Conservation (phyloP, 2,113 vertebrate genomes). For the Vombatus ursinus region DNA sequence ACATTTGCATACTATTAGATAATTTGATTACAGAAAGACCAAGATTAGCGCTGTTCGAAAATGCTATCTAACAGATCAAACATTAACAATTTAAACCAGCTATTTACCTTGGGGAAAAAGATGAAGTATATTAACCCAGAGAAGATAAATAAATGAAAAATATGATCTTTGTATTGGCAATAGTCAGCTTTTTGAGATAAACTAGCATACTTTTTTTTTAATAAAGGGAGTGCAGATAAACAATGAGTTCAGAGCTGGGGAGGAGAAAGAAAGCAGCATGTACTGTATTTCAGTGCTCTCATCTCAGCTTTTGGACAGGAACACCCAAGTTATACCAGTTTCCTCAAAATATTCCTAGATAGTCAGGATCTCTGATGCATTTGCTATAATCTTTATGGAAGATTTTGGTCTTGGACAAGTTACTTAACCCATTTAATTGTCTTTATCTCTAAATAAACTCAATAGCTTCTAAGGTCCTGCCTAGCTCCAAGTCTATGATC, state of each 20-base stretch:
- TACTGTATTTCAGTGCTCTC: too few species aligned
- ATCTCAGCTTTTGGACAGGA: background rate
- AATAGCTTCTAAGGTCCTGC: background rate
- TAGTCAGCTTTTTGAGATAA: background rate
- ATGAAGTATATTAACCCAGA: background rate
- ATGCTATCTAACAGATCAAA: background rate
- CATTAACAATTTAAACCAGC: background rate
- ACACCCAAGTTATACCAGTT: background rate
- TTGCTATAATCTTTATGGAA: background rate
- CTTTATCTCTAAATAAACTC: background rate
- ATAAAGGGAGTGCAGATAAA: too few species aligned
- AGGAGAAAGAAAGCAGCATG: too few species aligned
- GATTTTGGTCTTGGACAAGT: background rate
- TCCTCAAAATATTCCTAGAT: background rate
- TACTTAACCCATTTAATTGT: background rate
- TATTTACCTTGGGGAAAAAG: background rate
- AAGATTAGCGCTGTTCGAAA: background rate
- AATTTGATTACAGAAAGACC: background rate
- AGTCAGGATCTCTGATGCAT: background rate
- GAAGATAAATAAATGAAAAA: background rate
- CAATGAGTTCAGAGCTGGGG: too few species aligned
- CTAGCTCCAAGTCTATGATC: background rate
- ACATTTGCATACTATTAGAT: background rate
- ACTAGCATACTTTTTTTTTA: too few species aligned
- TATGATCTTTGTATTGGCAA: background rate